A percentile compares a stretch with the other conserved stretches of the same genome.
phyloP scores from a whole-genome alignment of 2,797 vertebrate genomes.

The Odontamblyopus lacepedii region DNA sequence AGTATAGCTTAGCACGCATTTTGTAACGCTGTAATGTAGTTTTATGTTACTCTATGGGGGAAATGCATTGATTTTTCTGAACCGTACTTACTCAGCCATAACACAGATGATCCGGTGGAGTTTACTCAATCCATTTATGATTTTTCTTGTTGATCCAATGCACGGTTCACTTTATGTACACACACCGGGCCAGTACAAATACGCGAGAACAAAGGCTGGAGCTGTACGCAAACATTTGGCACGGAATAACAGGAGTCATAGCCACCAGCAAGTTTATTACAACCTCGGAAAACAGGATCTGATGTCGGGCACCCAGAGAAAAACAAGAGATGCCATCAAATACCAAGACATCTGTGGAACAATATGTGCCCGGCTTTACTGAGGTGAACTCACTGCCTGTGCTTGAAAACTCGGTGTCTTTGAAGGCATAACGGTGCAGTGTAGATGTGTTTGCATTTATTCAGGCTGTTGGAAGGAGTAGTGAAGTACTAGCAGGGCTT shows the following conservation, averaged over 20 bases:
- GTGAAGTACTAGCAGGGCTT: not conserved
- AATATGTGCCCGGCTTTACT: constrained; percentile 24
- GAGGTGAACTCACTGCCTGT: not conserved
- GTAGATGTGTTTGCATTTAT: not conserved
- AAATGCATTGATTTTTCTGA: constrained; percentile 57
- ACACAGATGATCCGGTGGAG: constrained; percentile 63
- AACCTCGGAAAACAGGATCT: constrained; percentile 16
- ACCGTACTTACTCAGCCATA: constrained; percentile 54
- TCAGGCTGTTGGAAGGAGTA: not conserved
- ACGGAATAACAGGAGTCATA: constrained; percentile 21
- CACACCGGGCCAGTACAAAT: constrained; percentile 18
- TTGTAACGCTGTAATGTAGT: constrained; percentile 34
- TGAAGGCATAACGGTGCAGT: not conserved
- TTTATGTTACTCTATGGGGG: constrained; percentile 56
- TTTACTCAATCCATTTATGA: constrained; percentile 52
- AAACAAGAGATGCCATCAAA: constrained; percentile 29
- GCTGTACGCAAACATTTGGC: constrained; percentile 13
- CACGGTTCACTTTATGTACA: constrained; percentile 8
- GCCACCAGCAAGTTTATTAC: constrained; percentile 38
- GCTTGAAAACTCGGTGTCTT: not conserved
- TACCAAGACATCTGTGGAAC: constrained; percentile 20
- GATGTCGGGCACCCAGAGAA: constrained; percentile 33
- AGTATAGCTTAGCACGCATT: constrained; percentile 40
- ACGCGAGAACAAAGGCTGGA: not conserved
- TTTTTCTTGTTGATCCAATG: constrained; percentile 25